Percentiles rank a stretch among this genome's conserved stretches.
Conservation (phyloP, 2,797 vertebrate genomes). For the Smutsia gigantea region DNA sequence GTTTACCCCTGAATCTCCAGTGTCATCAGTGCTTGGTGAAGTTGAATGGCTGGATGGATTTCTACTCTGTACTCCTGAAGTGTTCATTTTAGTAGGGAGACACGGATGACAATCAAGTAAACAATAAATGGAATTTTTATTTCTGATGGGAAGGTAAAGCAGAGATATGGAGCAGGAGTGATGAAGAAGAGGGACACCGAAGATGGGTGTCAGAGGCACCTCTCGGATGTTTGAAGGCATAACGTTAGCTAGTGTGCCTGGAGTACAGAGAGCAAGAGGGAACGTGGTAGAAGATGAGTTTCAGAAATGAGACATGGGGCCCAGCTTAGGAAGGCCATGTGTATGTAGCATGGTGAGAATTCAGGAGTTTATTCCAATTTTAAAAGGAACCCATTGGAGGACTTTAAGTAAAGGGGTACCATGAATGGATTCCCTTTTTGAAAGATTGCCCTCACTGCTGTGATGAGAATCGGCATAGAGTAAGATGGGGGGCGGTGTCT, state of each 20-base stretch:
- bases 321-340: not conserved
- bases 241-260: not conserved
- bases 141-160: not conserved
- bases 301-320: not conserved
- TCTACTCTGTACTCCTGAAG: not conserved
- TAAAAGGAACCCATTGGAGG: not conserved
- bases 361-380: not conserved
- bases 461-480: not conserved
- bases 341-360: too few species aligned
- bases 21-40: not conserved
- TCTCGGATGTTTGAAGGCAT: too few species aligned
- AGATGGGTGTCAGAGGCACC: not conserved
- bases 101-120: not conserved
- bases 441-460: not conserved
- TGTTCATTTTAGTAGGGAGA: not conserved
- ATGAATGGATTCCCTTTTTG: not conserved
- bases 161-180: too few species aligned
- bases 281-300: fast-evolving
- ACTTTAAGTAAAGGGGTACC: not conserved
- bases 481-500: not conserved
- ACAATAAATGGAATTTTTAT: not conserved
- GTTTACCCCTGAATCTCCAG: not conserved
- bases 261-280: not conserved
- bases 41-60: not conserved
- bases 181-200: not conserved